Conservation (phyloP, 2,888 invertebrate species). For the Elmis aenea region DNA sequence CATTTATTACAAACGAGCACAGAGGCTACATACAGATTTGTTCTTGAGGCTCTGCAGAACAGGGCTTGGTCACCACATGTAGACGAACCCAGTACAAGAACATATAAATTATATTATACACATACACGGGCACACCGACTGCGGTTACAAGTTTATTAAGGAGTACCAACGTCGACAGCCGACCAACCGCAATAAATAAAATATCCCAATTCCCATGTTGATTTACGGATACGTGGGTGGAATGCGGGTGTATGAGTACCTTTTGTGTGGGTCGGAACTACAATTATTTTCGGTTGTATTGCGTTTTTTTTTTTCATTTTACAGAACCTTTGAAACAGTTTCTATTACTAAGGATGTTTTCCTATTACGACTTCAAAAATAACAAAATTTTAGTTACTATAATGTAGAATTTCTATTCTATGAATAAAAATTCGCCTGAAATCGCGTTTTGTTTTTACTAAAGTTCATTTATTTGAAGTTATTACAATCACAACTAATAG, state of each 20-base stretch:
- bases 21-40: constrained; percentile 24
- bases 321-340: no score
- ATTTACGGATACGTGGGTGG: constrained; percentile 30
- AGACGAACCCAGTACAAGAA: constrained; percentile 19
- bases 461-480: no score
- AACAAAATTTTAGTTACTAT: no score
- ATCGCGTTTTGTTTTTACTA: no score
- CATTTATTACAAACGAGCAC: no score
- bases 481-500: no score
- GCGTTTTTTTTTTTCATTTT: constrained; percentile 18
- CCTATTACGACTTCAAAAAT: no score
- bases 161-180: constrained; percentile 37
- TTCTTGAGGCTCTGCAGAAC: constrained; percentile 15
- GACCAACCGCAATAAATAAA: constrained; percentile 38
- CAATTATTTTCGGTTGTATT: constrained; percentile 4
- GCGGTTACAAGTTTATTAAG: constrained; percentile 39
- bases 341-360: no score
- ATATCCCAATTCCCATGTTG: constrained; percentile 37
- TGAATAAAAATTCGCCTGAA: no score
- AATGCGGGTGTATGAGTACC: constrained; percentile 25
- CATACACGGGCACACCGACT: constrained; percentile 24
- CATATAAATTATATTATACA: constrained; percentile 28
- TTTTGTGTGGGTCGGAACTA: constrained; percentile 4
- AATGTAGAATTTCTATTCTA: no score
- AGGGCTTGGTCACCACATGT: constrained; percentile 21